Evolutionary conservation across 2,797 vertebrate species (phyloP), one percentile per base, ranked within the genome.

Genomic region (Streptopelia turtur): DNA sequence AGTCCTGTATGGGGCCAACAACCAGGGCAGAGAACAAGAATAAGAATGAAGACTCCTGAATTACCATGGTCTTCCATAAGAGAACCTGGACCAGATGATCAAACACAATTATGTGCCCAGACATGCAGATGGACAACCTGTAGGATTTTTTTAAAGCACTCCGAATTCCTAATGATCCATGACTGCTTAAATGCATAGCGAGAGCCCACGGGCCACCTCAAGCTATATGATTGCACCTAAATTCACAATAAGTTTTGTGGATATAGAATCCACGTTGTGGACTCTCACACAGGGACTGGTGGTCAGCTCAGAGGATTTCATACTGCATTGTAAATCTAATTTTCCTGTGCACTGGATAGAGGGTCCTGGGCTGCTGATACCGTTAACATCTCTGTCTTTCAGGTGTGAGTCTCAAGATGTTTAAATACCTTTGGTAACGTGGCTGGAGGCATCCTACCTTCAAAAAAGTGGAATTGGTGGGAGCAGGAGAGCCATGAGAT

Each of bases 181-280:
- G 33, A 13, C 33, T 76, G 14, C 37, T 63, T 49, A 63, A 70
- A 37, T n/a, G 15, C 13, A 13, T 45, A 13, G 37, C 16, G 45
- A 89, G 63, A 80, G 31, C 23, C 49, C 18, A 28, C 4, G 6
- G 71, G 10, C 35, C 52, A 56, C 66, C 24, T 75, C 1, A 1
- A 75, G 35, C 27, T 10, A 6, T 52, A 13, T 15, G 33, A 37
- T 70, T 63, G 37, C 8, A 66, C 14, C 35, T 61, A 37, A 66
- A 71, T 52, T 25, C 30, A 47, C 30, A 61, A 27, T 28, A 41
- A 75, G 8, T 41, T 66, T 57, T 76, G 23, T 61, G n/a, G 24
- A 23, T 79, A 56, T 83, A 33, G 15, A 22, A 52, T 41, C 43
- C 27, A 21, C 0, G 0, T 66, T 52, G 33, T 1, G 0, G 31